Evolutionary conservation across 1,140 invertebrate genomes (phyloP), one percentile per base, ranked within the genome.

Genomic region (Arion vulgaris): DNA sequence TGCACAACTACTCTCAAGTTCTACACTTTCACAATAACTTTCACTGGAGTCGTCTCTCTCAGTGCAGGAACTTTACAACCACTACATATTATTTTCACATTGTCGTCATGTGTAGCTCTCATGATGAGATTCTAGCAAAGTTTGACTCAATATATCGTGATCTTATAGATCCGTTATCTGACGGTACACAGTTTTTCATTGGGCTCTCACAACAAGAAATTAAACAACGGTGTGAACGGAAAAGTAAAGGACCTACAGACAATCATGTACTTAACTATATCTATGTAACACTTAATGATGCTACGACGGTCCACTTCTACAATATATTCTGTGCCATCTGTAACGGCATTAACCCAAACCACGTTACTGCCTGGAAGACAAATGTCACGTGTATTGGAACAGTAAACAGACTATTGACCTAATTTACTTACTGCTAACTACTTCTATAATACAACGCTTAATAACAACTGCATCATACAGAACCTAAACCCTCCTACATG

Each of bases 241-340:
- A 38, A 2, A 26, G 28, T 2, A 4, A 5, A n/a, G 4, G 1
- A 4, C 1, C 7, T 53, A 28, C 17, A 23, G 15, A 34, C 2
- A 5, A 53, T 1, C 23, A 51, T 36, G 7, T 36, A 17, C 49
- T 76, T 38, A 32, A 76, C 26, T 2, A 49, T 36, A 76, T 32
- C 2, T 49, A 32, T 34, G 74, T 76, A 23, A 32, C 74, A 4
- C 45, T 53, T 2, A 32, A 32, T n/a, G 5, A 28, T 2, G 7
- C 19, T 15, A 36, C 28, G 49, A 11, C 39, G 7, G 32, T 68
- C 32, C 76, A 78, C 23, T 78, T 78, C 39, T 66, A 78, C 57
- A 78, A 78, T 32, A 57, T 78, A n/a, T 78, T 78, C 36, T 78
- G 76, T 26, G 76, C 76, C 32, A 57, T 78, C 26, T 78, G 76